Base-by-base conservation (phyloP, 2,888 invertebrate species). In the Tenthredo livida region DNA sequence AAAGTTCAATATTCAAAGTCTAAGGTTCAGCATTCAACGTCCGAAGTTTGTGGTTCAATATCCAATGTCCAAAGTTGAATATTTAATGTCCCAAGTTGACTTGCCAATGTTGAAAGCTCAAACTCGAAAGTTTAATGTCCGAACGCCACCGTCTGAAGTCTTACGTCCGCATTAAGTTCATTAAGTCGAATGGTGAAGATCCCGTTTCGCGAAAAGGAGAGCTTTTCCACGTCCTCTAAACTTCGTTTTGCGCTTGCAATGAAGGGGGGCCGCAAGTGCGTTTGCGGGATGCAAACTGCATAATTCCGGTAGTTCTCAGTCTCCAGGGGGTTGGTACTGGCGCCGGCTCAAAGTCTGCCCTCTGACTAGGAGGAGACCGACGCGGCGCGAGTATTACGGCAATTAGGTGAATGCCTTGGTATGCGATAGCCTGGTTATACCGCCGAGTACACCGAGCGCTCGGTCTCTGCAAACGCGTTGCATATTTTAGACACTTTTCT, bases 401-500 rank as follows among this genome's bases (percentile, higher is more conserved):
- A 80, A 80, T 80, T 80, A 80, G 80, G 80, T 33, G 61, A 50
- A 80, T 80, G 33, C 58, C 80, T 77, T 47, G 21, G 72, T 73
- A 54, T 77, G 77, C 50, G 40, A 50, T 54, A 33, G 50, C 77
- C 77, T 77, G 77, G 77, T 54, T 77, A 50, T 80, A 54, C 77
- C 67, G 12, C 29, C 67, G 33, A 67, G 67, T 29, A 33, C n/a
- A 73, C 72, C 43, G 10, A 43, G 43, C 40, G 21, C 86, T 86
- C 88, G 86, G 87, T 89, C 89, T 89, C 89, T 87, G 89, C 89
- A 90, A 91, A 90, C 89, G 90, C 87, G 89, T 88, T 90, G 90
- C 89, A 91, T 91, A 91, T 91, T 91, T 91, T 90, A 91, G 90
- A 88, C 88, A 89, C 88, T 89, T 89, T 89, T 88, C 88, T 86